Evolutionary conservation across 2,888 invertebrate genomes (phyloP), one percentile per base, ranked within the genome.

Genomic region (Acanthoscelides obtectus): DNA sequence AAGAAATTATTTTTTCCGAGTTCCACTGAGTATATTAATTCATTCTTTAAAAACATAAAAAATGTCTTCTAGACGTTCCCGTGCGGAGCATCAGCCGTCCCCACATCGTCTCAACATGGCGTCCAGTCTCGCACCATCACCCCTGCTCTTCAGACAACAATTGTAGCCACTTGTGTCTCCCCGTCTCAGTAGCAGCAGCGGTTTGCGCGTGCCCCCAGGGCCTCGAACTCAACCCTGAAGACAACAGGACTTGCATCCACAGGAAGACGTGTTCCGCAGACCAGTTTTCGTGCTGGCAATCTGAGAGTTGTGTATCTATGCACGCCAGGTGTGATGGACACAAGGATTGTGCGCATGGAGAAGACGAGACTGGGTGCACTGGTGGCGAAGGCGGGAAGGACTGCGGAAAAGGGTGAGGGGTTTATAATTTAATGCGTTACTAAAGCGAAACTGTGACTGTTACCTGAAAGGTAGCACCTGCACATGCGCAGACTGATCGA

Each of bases 121-220:
- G 86, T 0, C 83, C 66, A 64, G 73, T 64, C 78, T 80, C 69
- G 6, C 71, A 80, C 71, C 77, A 80, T 70, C 92, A 92, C 83
- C 87, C 88, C 0, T 94, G 94, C 79, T 86, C 87, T 25, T 78
- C 79, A 8, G 85, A 86, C 27, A 90, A 90, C 74, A 90, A 90
- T 0, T 95, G 95, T 79, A 91, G 92, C 1, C 92, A 94, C 81
- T 84, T 94, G 12, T 95, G 95, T 80, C 88, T 93, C 1, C 45
- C 45, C 1, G 88, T 90, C 72, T 81, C 84, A 8, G 77, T 77
- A 4, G 81, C 81, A 70, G 64, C 76, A 0, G 71, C 77, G 79
- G 79, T 83, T 1, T 90, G 90, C 77, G 85, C 86, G 1, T 96
- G 96, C 81, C 93, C 95, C 0, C 83, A 89, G 0, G 92, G 92